Conservation (phyloP, 64 coral and sea anemone species). For the Hydrozoanthus tunicans region DNA sequence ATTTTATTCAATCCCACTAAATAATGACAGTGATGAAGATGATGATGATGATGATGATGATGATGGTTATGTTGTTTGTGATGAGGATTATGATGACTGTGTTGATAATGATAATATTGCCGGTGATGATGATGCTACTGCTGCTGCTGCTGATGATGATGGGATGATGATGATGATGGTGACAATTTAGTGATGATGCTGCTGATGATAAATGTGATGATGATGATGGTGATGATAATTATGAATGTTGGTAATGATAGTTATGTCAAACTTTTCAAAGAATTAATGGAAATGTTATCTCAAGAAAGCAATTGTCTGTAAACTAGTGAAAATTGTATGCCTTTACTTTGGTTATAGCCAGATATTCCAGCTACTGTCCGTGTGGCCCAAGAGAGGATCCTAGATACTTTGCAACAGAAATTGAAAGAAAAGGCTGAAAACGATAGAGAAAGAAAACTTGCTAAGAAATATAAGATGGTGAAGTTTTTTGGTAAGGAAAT, state of each 20-base stretch:
- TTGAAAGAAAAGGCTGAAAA: constrained; percentile 64
- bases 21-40: too few relatives aligned
- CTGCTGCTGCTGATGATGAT: too few relatives aligned
- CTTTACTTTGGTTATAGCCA: constrained; percentile 17
- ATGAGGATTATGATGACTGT: too few relatives aligned
- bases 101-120: too few relatives aligned
- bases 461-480: constrained; percentile 86
- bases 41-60: too few relatives aligned
- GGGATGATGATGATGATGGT: not conserved
- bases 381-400: constrained; percentile 84
- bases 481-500: constrained; percentile 80
- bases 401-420: constrained; percentile 61
- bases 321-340: not conserved
- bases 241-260: not conserved
- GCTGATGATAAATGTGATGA: not conserved
- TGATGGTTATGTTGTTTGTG: too few relatives aligned
- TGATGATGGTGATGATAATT: not conserved
- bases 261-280: not conserved
- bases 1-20: too few relatives aligned
- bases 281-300: not conserved
- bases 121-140: too few relatives aligned
- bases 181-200: too few relatives aligned
- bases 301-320: too few relatives aligned
- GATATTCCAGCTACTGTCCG: constrained; percentile 79
- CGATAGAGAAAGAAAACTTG: constrained; percentile 63